Base-by-base conservation (phyloP, 2,113 vertebrate genomes). In the Ia io region DNA sequence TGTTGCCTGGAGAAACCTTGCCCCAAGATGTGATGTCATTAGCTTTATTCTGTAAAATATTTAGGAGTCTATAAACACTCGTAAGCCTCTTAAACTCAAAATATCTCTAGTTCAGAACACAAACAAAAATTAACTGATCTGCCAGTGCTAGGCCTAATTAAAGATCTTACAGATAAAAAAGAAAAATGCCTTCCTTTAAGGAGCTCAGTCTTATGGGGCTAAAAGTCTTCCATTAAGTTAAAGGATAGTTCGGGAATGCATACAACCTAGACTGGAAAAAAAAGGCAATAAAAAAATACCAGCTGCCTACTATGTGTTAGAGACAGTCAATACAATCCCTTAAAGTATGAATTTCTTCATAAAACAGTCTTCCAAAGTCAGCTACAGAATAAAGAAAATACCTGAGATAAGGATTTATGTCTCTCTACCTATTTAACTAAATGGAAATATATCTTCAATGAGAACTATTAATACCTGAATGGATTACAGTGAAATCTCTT, bases 311-410 rank as follows among this genome's bases (percentile, higher is more conserved):
- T 82, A 49, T 86, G 6, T 73, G 23, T 53, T 35, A 93, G 25
- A 87, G 71, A 85, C 13, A 91, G 3, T 23, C 14, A 56, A 89
- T 40, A 93, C 10, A 95, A 79, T 56, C 80, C 80, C 20, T 84
- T 84, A 47, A 10, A 51, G 87, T 79, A 76, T 92, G 59, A 40
- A 74, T 35, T 96, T 11, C 80, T 91, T 92, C 40, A 79, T 90
- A 90, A 94, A 90, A 84, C 4, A 70, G 2, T 78, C 40, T 84
- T 91, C 65, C 93, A 37, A 94, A 73, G 20, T 94, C 40, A 86
- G 49, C 28, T 84, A 32, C 23, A 86, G 80, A 90, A 74, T 61
- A 51, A 89, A 59, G 14, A 53, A 84, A 91, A 30, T 70, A 90
- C 1, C 44, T 28, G 42, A 90, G 32, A 16, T 56, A 51, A 95